Base-by-base conservation (phyloP, 2,113 vertebrate genomes). In the Acinonyx jubatus region DNA sequence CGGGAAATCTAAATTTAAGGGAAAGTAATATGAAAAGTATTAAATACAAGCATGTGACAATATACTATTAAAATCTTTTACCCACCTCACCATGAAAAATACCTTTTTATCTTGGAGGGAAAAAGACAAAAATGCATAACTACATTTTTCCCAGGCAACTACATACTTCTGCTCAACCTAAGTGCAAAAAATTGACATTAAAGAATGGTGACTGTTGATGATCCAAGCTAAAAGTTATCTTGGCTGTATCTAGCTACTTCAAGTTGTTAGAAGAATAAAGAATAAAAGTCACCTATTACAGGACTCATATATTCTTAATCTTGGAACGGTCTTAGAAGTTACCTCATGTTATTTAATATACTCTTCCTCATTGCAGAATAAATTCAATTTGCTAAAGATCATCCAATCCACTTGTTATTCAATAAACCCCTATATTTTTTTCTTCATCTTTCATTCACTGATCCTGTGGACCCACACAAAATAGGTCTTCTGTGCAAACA, bases 1-100 rank as follows among this genome's bases (percentile, higher is more conserved):
- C 36, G 41, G 33, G 27, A 98, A 92, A 89, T 89, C 48, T 81
- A 88, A 96, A 96, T 74, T 86, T 73, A 84, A 94, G 41, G 4
- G 15, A 15, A 91, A 82, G 27, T 57, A 38, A 69, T 78, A 89
- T 85, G 16, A 71, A 94, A 92, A 96, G 12, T 78, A 93, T 63
- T 86, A 89, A 83, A 15, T 57, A 74, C 57, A 90, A 95, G 18
- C 63, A 94, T 55, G n/a, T 78, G 23, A 69, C 38, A 93, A 91
- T 11, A 81, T 82, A 61, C 15, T 25, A 86, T 16, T 73, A 89
- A 95, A 38, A 25, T 85, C 27, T 89, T 97, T 89, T n/a, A 96
- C 10, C 31, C 29, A 95, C 33, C 1, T 15, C 23, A 48, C 10
- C 50, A 45, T 41, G 25, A 27, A 80, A 94, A 89, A 61, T 57